Percentiles rank a stretch among this genome's conserved stretches.
These are phyloP conservation scores for Sphaeramia orbicularis DNA, from an alignment of 2,797 vertebrate species.

Conservation along the genomic window DNA sequence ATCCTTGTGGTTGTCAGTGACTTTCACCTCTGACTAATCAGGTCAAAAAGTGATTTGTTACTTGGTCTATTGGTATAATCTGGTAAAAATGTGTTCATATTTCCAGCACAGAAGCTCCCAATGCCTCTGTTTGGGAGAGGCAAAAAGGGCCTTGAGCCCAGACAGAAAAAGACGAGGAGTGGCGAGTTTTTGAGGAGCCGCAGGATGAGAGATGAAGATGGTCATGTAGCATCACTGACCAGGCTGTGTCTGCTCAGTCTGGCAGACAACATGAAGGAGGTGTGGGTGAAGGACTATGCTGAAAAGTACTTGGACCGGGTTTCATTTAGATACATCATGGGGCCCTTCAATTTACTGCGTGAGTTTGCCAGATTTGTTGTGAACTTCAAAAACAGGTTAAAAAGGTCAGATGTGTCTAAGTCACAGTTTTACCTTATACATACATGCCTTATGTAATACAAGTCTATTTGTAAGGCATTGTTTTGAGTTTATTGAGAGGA, in stretches of 20 bases:
- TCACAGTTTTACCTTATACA: too few relatives aligned
- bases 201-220: slow-evolving; percentile 41
- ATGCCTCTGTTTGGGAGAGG: slow-evolving; percentile 78
- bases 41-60: too few relatives aligned
- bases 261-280: slow-evolving; percentile 86
- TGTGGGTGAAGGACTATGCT: slow-evolving; percentile 89
- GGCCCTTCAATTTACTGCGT: slow-evolving; percentile 89
- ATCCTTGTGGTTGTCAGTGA: too few relatives aligned
- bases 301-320: slow-evolving; percentile 89
- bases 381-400: too few relatives aligned
- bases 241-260: slow-evolving; percentile 85
- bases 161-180: slow-evolving; percentile 13
- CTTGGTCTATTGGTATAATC: too few relatives aligned
- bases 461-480: too few relatives aligned
- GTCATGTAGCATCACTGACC: slow-evolving; percentile 57
- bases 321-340: slow-evolving; percentile 87
- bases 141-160: slow-evolving; percentile 5
- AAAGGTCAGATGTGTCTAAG: too few relatives aligned
- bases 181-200: slow-evolving; percentile 2
- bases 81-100: background rate
- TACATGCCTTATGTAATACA: too few relatives aligned
- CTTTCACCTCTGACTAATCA: too few relatives aligned
- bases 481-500: too few relatives aligned
- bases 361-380: slow-evolving; percentile 60
- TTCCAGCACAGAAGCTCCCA: background rate